Evolutionary conservation across 2,888 invertebrate genomes (phyloP).

Genomic region (Cantharis lateralis): DNA sequence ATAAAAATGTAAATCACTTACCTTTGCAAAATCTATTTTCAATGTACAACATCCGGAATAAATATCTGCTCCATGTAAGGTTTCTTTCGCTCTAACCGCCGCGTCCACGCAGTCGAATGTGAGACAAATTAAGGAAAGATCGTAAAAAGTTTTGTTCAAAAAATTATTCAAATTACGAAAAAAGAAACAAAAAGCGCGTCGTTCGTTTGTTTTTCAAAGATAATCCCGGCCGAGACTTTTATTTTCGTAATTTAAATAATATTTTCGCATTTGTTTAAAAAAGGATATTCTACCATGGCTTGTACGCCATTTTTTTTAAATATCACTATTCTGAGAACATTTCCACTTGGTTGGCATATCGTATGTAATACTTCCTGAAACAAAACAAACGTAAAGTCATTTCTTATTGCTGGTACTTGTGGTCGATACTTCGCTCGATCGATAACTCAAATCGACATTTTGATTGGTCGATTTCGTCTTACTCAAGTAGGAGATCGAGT

Average conservation of each 20-base stretch:
- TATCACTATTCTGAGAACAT: slow-evolving; percentile 96
- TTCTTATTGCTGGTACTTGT: background rate
- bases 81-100: slow-evolving; percentile 92
- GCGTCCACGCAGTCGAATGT: slow-evolving; percentile 93
- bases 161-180: background rate
- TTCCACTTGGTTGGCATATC: slow-evolving; percentile 93
- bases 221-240: background rate
- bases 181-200: background rate
- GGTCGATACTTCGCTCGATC: no score
- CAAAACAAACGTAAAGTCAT: slow-evolving; percentile 50
- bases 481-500: no score
- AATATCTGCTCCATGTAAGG: slow-evolving; percentile 97
- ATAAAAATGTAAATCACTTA: slow-evolving; percentile 58
- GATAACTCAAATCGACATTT: no score
- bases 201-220: background rate
- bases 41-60: slow-evolving; percentile 99
- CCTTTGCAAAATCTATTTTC: slow-evolving; percentile 99
- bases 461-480: no score
- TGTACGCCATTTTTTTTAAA: slow-evolving; percentile 99
- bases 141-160: background rate
- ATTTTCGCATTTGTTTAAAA: slow-evolving; percentile 42
- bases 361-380: slow-evolving; percentile 98
- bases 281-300: slow-evolving; percentile 99
- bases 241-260: background rate
- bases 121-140: slow-evolving; percentile 43